A percentile compares a stretch with the other conserved stretches of the same genome.
phyloP scores from a whole-genome alignment of 2,113 vertebrate genomes.

The Salminus brasiliensis region DNA sequence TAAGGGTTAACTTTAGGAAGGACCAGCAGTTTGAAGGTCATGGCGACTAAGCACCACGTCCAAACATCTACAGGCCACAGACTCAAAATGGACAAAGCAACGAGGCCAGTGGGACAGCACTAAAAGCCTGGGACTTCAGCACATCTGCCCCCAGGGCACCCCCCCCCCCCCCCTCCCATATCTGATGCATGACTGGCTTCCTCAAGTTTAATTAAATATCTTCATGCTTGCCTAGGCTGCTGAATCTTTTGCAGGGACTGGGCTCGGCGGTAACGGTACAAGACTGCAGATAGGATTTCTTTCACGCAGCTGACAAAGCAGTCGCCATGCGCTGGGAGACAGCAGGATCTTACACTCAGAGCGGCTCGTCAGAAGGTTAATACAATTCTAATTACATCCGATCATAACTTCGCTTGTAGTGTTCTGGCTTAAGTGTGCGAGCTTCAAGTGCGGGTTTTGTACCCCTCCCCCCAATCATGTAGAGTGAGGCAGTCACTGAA shows the following conservation, averaged over 20 bases:
- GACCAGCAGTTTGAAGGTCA: not conserved
- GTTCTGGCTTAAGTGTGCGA: slow-evolving; percentile 35
- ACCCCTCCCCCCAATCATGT: not conserved
- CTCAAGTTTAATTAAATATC: slow-evolving; percentile 77
- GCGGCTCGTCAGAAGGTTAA: slow-evolving; percentile 38
- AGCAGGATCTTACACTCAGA: slow-evolving; percentile 2
- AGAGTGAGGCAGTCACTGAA: slow-evolving; percentile 24
- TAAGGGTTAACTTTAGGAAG: not conserved
- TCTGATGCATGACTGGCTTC: slow-evolving; percentile 72
- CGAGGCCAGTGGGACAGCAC: not conserved
- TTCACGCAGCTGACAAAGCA: slow-evolving; percentile 41
- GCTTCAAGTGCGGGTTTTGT: slow-evolving; percentile 4
- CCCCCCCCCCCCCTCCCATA: slow-evolving; percentile 63
- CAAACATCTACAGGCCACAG: not conserved
- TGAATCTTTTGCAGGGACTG: slow-evolving; percentile 53
- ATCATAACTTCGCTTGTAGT: slow-evolving; percentile 24
- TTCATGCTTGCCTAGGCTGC: slow-evolving; percentile 67
- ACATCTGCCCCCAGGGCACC: slow-evolving; percentile 4
- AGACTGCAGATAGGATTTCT: slow-evolving; percentile 50
- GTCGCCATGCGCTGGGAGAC: slow-evolving; percentile 16
- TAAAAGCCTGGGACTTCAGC: not conserved
- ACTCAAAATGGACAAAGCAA: not conserved
- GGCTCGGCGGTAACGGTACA: slow-evolving; percentile 30
- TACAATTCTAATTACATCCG: slow-evolving; percentile 33
- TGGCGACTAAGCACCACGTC: not conserved